Percentiles rank a stretch among this genome's conserved stretches.
Evolutionary conservation across 1,140 invertebrate species (phyloP).

Genomic region (Manduca sexta): DNA sequence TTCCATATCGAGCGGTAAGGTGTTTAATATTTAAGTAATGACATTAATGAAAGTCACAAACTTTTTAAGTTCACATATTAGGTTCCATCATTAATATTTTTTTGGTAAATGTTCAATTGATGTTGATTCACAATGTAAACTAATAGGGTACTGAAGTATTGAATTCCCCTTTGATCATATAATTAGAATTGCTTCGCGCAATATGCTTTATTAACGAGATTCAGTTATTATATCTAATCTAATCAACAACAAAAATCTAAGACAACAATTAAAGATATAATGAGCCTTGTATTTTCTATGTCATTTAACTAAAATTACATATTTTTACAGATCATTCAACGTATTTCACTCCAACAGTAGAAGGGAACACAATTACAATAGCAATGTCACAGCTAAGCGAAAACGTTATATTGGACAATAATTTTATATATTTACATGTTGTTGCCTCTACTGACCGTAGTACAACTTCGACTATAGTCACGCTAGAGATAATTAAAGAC

Average conservation of each 20-base stretch:
- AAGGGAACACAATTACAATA: conserved; percentile 24
- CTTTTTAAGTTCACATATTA: background rate
- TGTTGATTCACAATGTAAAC: too few relatives aligned
- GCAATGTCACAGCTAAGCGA: conserved; percentile 25
- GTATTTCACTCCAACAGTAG: conserved; percentile 20
- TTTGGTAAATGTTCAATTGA: background rate
- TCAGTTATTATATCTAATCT: too few relatives aligned
- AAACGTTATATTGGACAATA: conserved; percentile 27
- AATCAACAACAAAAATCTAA: too few relatives aligned
- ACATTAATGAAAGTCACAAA: background rate
- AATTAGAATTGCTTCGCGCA: too few relatives aligned
- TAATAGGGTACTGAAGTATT: too few relatives aligned
- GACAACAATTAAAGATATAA: too few relatives aligned
- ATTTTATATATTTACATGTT: conserved; percentile 27
- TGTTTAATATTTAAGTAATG: background rate
- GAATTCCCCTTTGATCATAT: too few relatives aligned
- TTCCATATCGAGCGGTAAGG: conserved; percentile 25
- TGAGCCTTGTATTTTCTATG: too few relatives aligned
- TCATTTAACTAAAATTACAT: background rate
- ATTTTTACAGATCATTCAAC: conserved; percentile 27
- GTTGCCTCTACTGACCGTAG: conserved; percentile 23
- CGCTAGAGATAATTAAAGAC: conserved; percentile 40
- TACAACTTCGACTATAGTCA: conserved; percentile 21
- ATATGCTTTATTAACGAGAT: too few relatives aligned
- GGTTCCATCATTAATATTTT: too few relatives aligned